Conservation (phyloP, 1,140 invertebrate genomes). For the Pectinophora gossypiella region DNA sequence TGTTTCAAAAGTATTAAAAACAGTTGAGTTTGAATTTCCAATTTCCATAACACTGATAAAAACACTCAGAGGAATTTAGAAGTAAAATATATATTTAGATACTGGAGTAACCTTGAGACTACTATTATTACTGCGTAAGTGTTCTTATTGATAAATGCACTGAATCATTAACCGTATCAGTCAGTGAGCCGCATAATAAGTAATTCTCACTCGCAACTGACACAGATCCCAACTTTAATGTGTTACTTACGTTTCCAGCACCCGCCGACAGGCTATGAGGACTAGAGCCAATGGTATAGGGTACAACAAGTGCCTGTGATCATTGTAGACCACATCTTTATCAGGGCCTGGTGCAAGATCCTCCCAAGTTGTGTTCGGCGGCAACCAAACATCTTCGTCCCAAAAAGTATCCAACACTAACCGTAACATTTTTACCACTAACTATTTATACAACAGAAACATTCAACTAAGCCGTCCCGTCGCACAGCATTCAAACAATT, state of each 20-base stretch:
- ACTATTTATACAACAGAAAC: constrained; percentile 9
- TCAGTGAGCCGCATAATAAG: no score
- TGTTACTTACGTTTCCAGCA: constrained; percentile 88
- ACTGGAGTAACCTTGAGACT: no score
- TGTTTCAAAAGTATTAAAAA: no score
- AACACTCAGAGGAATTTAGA: no score
- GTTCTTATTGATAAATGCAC: neutral
- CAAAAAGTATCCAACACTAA: constrained; percentile 82
- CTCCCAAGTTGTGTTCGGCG: constrained; percentile 92
- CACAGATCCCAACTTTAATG: neutral
- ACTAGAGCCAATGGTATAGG: constrained; percentile 88
- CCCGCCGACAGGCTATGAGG: constrained; percentile 83
- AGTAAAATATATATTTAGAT: no score
- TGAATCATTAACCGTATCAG: neutral
- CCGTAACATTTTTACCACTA: constrained; percentile 48
- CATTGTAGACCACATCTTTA: constrained; percentile 85
- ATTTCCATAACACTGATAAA: no score
- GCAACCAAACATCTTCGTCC: constrained; percentile 90
- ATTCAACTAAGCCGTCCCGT: constrained; percentile 7
- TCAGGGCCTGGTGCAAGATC: constrained; percentile 87
- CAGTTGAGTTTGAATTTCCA: no score
- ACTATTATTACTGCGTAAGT: no score
- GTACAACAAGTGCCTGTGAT: constrained; percentile 88
- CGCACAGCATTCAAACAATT: constrained; percentile 2
- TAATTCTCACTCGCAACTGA: no score